Percentiles rank a stretch among this genome's conserved stretches.
phyloP scores from a whole-genome alignment of 2,888 invertebrate species.

The Archips xylosteana region DNA sequence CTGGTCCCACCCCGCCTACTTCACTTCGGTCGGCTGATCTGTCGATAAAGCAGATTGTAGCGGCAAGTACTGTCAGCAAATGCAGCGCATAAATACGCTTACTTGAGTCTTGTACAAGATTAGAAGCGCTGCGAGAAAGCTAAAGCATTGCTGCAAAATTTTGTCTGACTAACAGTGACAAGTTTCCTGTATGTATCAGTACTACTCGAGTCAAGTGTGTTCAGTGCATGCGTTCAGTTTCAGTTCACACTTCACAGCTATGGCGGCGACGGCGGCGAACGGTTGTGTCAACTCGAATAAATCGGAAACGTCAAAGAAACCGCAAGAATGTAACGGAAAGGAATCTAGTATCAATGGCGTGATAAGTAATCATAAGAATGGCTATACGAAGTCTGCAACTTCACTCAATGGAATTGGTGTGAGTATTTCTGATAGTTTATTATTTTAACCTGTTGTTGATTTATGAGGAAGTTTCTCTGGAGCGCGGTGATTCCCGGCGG shows the following conservation, averaged over 20 bases:
- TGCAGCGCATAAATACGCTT: conserved; percentile 7
- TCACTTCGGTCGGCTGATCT: neutral
- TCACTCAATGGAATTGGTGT: conserved; percentile 64
- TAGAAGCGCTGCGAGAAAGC: conserved; percentile 7
- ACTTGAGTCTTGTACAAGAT: neutral
- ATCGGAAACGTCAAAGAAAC: conserved; percentile 49
- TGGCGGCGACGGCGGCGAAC: conserved; percentile 62
- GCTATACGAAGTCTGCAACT: conserved; percentile 59
- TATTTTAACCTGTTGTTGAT: conserved; percentile 48
- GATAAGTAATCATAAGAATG: conserved; percentile 62
- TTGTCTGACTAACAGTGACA: conserved; percentile 3
- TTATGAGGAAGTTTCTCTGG: conserved; percentile 32
- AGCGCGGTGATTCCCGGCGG: neutral
- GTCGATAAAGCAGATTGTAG: conserved; percentile 31
- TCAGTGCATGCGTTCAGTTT: neutral
- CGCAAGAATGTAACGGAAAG: conserved; percentile 56
- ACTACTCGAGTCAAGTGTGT: neutral
- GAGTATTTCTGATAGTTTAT: conserved; percentile 61
- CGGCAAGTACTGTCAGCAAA: neutral
- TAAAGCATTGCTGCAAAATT: conserved; percentile 19
- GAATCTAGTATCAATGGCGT: conserved; percentile 64
- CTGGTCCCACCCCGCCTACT: no score
- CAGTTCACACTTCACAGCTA: conserved; percentile 52
- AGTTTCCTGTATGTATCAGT: neutral
- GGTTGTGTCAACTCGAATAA: conserved; percentile 54